Conservation (phyloP, 2,888 invertebrate species). For the Cyclophora punctaria region DNA sequence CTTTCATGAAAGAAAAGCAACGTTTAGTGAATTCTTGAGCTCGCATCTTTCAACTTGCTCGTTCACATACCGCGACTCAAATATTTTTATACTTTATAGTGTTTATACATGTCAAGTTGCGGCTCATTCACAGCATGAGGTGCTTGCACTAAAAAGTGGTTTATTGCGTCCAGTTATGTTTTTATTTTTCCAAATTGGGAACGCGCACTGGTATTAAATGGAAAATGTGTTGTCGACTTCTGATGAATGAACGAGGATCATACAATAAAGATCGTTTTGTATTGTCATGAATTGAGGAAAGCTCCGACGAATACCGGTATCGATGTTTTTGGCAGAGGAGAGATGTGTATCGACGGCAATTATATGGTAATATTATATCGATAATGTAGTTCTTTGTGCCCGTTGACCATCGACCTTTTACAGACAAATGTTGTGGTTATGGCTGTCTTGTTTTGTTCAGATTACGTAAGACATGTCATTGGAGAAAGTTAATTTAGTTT, state of each 20-base stretch:
- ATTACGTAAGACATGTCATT: conserved; percentile 72
- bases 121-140: conserved; percentile 41
- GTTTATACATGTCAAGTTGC: conserved; percentile 13
- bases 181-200: conserved; percentile 11
- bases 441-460: conserved; percentile 62
- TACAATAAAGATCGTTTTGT: too few species aligned
- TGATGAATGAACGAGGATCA: conserved; percentile 14
- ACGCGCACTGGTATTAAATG: conserved; percentile 7
- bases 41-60: conserved; percentile 36
- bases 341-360: conserved; percentile 7
- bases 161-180: conserved; percentile 16
- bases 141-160: conserved; percentile 34
- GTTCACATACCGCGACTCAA: conserved; percentile 44
- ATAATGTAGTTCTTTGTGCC: conserved; percentile 21
- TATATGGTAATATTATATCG: conserved; percentile 15
- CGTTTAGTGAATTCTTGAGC: conserved; percentile 45
- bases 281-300: too few species aligned
- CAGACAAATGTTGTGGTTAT: conserved; percentile 61
- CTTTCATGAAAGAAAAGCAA: conserved; percentile 31
- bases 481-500: conserved; percentile 75
- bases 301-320: too few species aligned
- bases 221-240: conserved; percentile 6
- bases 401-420: conserved; percentile 52
- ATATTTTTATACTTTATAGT: conserved; percentile 37
- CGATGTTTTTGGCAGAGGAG: background rate